Evolutionary conservation across 2,888 invertebrate species (phyloP).

Genomic region (Mystacides longicornis): DNA sequence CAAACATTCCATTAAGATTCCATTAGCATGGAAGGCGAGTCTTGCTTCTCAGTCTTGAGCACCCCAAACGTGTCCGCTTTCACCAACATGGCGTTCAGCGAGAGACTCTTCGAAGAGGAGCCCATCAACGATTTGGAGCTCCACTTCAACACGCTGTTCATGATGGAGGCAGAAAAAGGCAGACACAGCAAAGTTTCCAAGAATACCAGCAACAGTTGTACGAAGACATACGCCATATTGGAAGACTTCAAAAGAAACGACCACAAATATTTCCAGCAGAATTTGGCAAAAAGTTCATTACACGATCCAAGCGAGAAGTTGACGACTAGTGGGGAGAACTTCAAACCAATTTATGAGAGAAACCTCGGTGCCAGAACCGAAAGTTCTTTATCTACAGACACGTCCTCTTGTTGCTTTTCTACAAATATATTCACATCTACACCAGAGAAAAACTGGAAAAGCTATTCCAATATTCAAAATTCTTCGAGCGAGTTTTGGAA

Average conservation of each 20-base stretch:
- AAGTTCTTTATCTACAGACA: slow-evolving; percentile 15
- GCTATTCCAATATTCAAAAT: background rate
- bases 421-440: slow-evolving; percentile 11
- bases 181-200: slow-evolving; percentile 27
- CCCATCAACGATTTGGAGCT: slow-evolving; percentile 39
- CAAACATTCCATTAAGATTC: too few relatives aligned
- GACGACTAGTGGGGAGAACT: background rate
- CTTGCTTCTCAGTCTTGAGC: slow-evolving; percentile 18
- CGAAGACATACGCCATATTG: slow-evolving; percentile 12
- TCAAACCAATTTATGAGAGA: background rate
- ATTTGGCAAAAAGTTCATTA: background rate
- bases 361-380: slow-evolving; percentile 15
- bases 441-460: slow-evolving; percentile 19
- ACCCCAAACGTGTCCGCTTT: slow-evolving; percentile 2
- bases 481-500: slow-evolving; percentile 35
- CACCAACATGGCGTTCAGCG: slow-evolving; percentile 1
- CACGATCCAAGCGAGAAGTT: background rate
- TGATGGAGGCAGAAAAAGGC: slow-evolving; percentile 44
- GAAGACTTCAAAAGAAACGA: slow-evolving; percentile 14
- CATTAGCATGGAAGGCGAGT: slow-evolving; percentile 19
- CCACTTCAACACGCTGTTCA: slow-evolving; percentile 47
- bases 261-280: background rate
- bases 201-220: background rate
- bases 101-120: slow-evolving; percentile 17
- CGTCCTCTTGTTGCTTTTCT: slow-evolving; percentile 18